Evolutionary conservation across 2,797 vertebrate species (phyloP), one percentile per base, ranked within the genome.

Genomic region (Crypturellus tataupa): DNA sequence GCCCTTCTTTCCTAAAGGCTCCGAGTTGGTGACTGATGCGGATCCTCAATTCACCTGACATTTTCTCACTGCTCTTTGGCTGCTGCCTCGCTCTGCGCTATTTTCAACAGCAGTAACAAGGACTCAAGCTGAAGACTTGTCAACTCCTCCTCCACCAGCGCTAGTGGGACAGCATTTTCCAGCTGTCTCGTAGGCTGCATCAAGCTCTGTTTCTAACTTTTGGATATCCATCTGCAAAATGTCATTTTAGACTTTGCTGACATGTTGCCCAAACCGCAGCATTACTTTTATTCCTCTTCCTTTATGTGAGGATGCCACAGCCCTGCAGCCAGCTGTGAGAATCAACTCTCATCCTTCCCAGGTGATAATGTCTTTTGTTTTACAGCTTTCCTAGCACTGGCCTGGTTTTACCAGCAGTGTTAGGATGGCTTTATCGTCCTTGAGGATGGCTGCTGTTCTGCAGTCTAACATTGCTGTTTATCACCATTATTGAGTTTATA

Each of bases 111-210:
- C 10, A 3, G 0, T 13, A 72, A 53, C 13, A 44, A 47, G 15
- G 40, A 6, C 27, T 55, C 39, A 21, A 12, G 12, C 1, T 0
- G 0, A 70, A 83, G 84, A 19, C 51, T 70, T 47, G 39, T 33
- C 71, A 46, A 35, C 29, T 4, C 25, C 19, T 64, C 55, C 42
- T 60, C 10, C 42, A 53, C 13, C 33, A 47, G 44, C 24, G 56
- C 35, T 68, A 60, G 40, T 6, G 25, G 46, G 80, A 39, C 1
- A 0, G 6, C 2, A 1, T 1, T 0, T 65, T 75, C 58, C 49
- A 79, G 23, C 31, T 58, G 37, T 27, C 55, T 44, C 2, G 0
- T 1, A 42, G 42, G 51, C 42, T 90, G 49, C 51, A 46, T 8
- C 2, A 1, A 40, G 15, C 6, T 86, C 42, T 81, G 19, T 60